Evolutionary conservation across 2,113 vertebrate genomes (phyloP).

Genomic region (Bombycilla garrulus): DNA sequence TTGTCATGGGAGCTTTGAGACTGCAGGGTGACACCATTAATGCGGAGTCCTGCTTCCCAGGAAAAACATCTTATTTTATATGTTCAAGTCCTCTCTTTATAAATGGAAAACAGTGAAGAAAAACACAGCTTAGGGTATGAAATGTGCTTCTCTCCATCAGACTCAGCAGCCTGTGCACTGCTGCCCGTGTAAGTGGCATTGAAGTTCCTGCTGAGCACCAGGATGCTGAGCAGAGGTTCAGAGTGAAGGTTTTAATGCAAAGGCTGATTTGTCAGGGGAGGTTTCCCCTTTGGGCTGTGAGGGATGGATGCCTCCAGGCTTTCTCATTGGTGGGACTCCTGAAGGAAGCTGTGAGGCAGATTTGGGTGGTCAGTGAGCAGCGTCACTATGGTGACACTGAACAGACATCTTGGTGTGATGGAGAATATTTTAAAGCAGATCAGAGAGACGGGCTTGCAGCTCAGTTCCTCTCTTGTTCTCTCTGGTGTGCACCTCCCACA

Average conservation of each 20-base stretch:
- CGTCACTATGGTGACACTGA: background rate
- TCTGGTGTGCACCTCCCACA: background rate
- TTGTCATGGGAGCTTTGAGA: background rate
- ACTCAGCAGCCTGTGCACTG: background rate
- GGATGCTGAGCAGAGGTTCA: background rate
- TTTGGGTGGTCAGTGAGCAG: background rate
- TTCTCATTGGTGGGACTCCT: background rate
- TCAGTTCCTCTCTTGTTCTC: background rate
- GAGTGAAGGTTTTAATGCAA: background rate
- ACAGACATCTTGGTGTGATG: background rate
- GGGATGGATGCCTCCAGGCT: background rate
- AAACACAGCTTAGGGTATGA: background rate
- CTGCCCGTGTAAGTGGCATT: rapidly evolving
- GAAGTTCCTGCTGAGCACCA: background rate
- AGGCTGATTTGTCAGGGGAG: background rate
- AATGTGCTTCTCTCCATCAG: background rate
- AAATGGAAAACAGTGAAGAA: background rate
- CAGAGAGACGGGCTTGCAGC: background rate
- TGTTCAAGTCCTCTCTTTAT: background rate
- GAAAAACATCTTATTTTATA: background rate
- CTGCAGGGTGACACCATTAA: rapidly evolving
- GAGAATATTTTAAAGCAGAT: background rate
- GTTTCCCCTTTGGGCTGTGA: background rate
- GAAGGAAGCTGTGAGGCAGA: background rate
- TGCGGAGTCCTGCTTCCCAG: background rate